Base-by-base conservation (phyloP, 2,888 invertebrate genomes). In the Formica aserva region DNA sequence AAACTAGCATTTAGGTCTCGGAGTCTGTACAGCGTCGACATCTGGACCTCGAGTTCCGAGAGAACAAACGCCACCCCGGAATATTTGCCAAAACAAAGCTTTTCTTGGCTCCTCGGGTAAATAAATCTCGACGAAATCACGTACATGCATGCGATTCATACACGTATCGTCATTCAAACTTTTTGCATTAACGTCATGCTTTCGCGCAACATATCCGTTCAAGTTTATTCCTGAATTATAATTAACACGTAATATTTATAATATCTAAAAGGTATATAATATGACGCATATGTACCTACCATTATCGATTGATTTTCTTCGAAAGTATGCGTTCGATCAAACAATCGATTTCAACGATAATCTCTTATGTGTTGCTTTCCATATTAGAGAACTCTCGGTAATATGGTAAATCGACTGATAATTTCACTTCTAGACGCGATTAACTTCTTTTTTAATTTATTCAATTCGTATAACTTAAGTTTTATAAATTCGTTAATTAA, bases 61-160 rank as follows among this genome's bases (percentile, higher is more conserved):
- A 81, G 84, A 80, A 69, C 65, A 57, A 71, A 60, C 82, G 77
- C 66, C 69, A 65, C 62, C 62, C 74, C 65, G 45, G 72, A 71
- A 87, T 75, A 85, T 60, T 83, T 86, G 87, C 84, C 89, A 87
- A 86, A 89, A 87, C 87, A 89, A 87, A 89, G 89, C 89, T 89
- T 89, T 86, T 89, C 89, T 89, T 89, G 87, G 89, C 87, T 67
- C 69, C 29, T 13, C 48, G 71, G 83, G 45, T 86, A 89, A 89
- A 89, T 87, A 86, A 86, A 87, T 89, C 84, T 84, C 57, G 35
- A 62, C 84, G 32, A 78, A 84, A 87, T 85, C 75, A 38, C 69
- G 75, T 45, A 38, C 22, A n/a, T 57, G 35, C 22, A 15, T 57
- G 35, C 78, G 69, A 45, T 78, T 78, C 78, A 71, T 18, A 52